Evolutionary conservation across 2,888 invertebrate genomes (phyloP), one percentile per base, ranked within the genome.

Genomic region (Dicyrtomina minuta): DNA sequence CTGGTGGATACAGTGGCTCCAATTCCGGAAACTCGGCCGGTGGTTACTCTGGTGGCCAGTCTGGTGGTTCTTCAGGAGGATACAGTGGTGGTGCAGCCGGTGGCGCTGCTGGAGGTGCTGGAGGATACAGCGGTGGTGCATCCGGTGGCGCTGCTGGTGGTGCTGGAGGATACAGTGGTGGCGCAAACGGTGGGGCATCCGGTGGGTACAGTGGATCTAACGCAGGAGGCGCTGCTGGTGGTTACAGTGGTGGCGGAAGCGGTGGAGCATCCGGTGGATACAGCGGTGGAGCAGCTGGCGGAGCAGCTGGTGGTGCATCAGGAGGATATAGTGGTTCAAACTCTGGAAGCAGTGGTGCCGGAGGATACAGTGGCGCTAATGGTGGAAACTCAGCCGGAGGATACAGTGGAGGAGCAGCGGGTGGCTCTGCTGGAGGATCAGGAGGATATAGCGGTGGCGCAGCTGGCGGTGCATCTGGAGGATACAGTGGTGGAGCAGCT

Each of bases 191-290:
- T 5, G 8, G 15, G 26, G 10, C 17, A 15, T 56, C 67, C n/a
- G 68, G 53, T 20, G 68, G 53, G 10, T 68, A 61, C 62, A 33
- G 41, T 59, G 67, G 44, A 62, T 22, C 61, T 10, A 61, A 44
- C 61, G 15, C 33, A 4, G 20, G 17, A 4, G 17, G 46, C 5
- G n/a, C 17, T 15, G 8, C 4, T 26, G 10, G 15, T 22, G 58
- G 58, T 13, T 41, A 33, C n/a, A 41, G n/a, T 20, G 41, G 41
- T 43, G 39, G 27, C 8, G 59, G 5, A 12, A 22, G 22, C 10
- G 33, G 33, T 13, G 26, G 22, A 15, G 8, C 20, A 1, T 20
- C 20, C 12, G 62, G 20, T 2, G 49, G 62, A 13, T 44, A 60
- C 20, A 27, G 39, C 13, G 60, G 60, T 60, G 60, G 60, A n/a